These are phyloP conservation scores for Clarias gariepinus DNA, from an alignment of 2,113 vertebrate species.

Conservation along the genomic window DNA sequence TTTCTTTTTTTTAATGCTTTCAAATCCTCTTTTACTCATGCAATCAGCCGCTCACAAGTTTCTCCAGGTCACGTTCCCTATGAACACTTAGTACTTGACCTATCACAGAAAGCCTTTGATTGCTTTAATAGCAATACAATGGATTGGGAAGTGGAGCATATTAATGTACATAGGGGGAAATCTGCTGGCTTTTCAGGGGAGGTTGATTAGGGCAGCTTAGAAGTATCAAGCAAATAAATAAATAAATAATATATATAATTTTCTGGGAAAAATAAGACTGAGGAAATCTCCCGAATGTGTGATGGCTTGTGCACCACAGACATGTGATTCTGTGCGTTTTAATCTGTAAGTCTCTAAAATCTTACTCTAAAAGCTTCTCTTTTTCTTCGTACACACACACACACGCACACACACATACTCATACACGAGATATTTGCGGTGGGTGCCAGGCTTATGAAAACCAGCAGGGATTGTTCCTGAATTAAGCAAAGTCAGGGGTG, in stretches of 20 bases:
- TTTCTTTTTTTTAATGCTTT: constrained; percentile 16
- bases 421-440: constrained; percentile 70
- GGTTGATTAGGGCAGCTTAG: constrained; percentile 74
- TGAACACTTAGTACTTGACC: constrained; percentile 70
- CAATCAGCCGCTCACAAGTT: constrained; percentile 17
- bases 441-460: constrained; percentile 73
- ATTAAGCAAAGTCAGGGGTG: constrained; percentile 89
- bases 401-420: constrained; percentile 26
- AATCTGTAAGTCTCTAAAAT: not conserved
- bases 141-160: constrained; percentile 61
- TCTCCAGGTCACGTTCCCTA: constrained; percentile 67
- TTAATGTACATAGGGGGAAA: constrained; percentile 45
- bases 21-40: constrained; percentile 16
- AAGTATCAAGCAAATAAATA: constrained; percentile 60
- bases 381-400: not conserved
- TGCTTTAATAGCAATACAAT: constrained; percentile 75
- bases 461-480: constrained; percentile 82
- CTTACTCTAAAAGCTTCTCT: not conserved
- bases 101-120: constrained; percentile 70
- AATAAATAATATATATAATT: constrained; percentile 62
- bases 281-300: constrained; percentile 50
- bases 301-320: not conserved
- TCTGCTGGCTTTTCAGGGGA: constrained; percentile 58
- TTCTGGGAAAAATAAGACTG: constrained; percentile 69
- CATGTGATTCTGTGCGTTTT: constrained; percentile 13